Percentiles rank a stretch among this genome's conserved stretches.
Evolutionary conservation across 2,797 vertebrate species (phyloP).

Genomic region (Enteromius treurensis): DNA sequence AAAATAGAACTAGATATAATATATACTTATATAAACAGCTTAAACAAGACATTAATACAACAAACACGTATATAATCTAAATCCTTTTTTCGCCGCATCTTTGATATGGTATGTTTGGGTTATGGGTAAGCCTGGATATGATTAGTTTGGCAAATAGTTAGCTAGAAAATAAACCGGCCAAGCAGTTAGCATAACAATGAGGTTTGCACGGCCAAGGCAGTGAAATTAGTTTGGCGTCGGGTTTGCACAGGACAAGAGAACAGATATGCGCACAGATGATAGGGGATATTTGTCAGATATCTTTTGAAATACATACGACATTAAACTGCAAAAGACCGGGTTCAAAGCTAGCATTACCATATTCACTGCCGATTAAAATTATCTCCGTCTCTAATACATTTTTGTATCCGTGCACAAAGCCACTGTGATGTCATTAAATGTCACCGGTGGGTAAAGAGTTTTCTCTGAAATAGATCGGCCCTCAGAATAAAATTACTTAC

Average conservation of each 20-base stretch:
- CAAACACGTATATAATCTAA: not conserved
- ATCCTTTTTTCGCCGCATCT: not conserved
- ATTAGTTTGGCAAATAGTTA: constrained; percentile 41
- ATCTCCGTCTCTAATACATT: constrained; percentile 37
- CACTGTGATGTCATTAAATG: constrained; percentile 46
- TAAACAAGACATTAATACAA: not conserved
- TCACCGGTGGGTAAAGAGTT: constrained; percentile 45
- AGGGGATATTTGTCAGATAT: constrained; percentile 41
- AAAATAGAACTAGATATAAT: too few species aligned
- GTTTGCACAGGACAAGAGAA: constrained; percentile 26
- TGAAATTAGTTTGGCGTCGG: constrained; percentile 43
- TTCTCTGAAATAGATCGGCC: constrained; percentile 24
- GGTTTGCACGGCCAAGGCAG: constrained; percentile 19
- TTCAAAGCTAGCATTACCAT: constrained; percentile 49
- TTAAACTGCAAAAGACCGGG: constrained; percentile 14
- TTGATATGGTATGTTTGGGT: not conserved
- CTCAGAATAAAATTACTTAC: constrained; percentile 42
- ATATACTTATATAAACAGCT: not conserved
- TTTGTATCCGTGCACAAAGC: constrained; percentile 40
- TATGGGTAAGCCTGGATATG: constrained; percentile 28
- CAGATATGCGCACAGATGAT: not conserved
- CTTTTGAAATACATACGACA: constrained; percentile 34
- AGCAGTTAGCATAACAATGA: constrained; percentile 45
- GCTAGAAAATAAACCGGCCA: constrained; percentile 33
- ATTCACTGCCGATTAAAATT: constrained; percentile 33